Conservation (phyloP, 2,113 vertebrate genomes). For the Gambusia holbrooki region DNA sequence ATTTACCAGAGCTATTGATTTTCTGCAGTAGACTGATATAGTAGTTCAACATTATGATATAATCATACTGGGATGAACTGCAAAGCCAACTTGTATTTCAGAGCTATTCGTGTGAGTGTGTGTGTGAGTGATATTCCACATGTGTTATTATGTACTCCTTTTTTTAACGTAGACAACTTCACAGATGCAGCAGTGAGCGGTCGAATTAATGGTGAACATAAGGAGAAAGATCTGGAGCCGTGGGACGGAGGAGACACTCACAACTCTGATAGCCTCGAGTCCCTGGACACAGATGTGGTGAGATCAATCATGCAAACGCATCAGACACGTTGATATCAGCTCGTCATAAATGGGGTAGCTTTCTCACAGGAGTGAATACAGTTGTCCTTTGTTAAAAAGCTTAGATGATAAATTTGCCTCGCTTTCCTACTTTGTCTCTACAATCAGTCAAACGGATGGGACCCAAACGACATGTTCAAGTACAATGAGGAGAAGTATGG, state of each 20-base stretch:
- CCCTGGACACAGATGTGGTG: conserved; percentile 95
- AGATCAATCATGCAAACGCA: conserved; percentile 7
- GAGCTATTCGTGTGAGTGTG: background rate
- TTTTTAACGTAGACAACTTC: conserved; percentile 89
- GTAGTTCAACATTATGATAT: background rate
- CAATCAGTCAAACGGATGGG: conserved; percentile 96
- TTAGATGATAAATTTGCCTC: background rate
- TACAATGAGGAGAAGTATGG: conserved; percentile 99
- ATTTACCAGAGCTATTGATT: background rate
- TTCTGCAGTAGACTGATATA: background rate
- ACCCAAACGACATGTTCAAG: conserved; percentile 99
- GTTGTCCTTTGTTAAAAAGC: background rate
- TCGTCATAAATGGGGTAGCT: too few relatives aligned
- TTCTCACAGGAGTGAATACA: background rate
- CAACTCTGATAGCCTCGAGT: conserved; percentile 88
- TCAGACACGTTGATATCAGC: too few relatives aligned
- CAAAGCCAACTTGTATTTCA: background rate
- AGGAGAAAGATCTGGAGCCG: conserved; percentile 97
- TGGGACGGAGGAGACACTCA: conserved; percentile 94
- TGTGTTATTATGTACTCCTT: conserved; percentile 26
- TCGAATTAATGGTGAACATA: conserved; percentile 96
- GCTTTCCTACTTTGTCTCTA: conserved; percentile 9
- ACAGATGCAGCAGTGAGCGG: conserved; percentile 92
- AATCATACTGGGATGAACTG: background rate
- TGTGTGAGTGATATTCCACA: background rate